Conservation (phyloP, 2,113 vertebrate genomes). For the Hiodon alosoides region DNA sequence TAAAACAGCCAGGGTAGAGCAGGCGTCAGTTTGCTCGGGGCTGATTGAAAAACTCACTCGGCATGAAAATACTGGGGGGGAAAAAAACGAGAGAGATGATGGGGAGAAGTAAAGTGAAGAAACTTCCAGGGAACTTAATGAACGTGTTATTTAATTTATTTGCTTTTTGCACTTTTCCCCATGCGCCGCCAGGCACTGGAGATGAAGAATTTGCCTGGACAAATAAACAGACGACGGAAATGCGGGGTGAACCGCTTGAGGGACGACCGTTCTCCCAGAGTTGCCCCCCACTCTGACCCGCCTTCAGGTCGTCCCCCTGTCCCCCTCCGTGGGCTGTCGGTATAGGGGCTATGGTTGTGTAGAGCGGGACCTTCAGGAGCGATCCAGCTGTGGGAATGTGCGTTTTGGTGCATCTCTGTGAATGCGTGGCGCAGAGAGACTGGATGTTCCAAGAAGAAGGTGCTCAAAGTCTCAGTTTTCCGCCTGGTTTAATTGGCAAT, state of each 20-base stretch:
- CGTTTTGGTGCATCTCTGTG: neutral
- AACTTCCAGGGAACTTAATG: slow-evolving; percentile 53
- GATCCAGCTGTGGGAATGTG: neutral
- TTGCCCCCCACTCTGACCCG: neutral
- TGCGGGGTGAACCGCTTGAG: neutral
- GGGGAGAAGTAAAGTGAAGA: slow-evolving; percentile 31
- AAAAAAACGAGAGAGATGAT: slow-evolving; percentile 10
- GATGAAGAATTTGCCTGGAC: neutral
- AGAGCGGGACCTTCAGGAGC: neutral
- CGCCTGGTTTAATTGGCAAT: slow-evolving; percentile 22
- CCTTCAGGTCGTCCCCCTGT: neutral
- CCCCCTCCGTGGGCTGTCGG: too few species aligned
- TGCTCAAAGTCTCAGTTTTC: slow-evolving; percentile 2
- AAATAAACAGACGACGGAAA: neutral
- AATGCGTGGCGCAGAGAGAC: neutral
- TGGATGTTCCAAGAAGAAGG: neutral
- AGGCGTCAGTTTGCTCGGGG: slow-evolving; percentile 16
- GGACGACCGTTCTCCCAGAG: too few species aligned
- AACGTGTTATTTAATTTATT: slow-evolving; percentile 42
- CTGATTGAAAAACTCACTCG: slow-evolving; percentile 25
- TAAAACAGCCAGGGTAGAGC: slow-evolving; percentile 30
- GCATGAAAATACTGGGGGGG: slow-evolving; percentile 26
- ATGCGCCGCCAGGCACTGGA: neutral
- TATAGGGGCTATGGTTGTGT: too few species aligned
- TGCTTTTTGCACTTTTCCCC: slow-evolving; percentile 15